Conservation (phyloP, 2,888 invertebrate genomes). For the Sminthurinus aureus region DNA sequence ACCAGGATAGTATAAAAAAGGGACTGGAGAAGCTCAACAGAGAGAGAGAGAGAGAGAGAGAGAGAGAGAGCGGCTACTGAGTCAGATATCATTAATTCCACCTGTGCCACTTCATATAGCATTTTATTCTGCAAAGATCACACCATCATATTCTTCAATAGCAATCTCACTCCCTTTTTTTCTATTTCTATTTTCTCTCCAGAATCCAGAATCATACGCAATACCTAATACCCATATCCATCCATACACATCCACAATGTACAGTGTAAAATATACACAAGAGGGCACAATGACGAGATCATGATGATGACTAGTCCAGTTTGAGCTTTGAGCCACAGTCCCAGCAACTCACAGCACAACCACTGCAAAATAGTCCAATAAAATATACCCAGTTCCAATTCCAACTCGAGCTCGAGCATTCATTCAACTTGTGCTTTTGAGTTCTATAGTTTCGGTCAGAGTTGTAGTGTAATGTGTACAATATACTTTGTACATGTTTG, state of each 20-base stretch:
- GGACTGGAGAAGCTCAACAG: conserved; percentile 32
- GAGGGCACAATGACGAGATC: neutral
- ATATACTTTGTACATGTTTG: too few relatives aligned
- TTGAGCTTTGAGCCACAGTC: neutral
- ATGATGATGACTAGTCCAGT: neutral
- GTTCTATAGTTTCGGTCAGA: conserved; percentile 41
- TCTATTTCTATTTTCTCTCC: conserved; percentile 6
- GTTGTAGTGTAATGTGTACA: neutral
- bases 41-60: conserved; percentile 19
- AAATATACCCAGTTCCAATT: conserved; percentile 34
- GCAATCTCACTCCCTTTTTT: conserved; percentile 31
- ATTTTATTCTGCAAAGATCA: conserved; percentile 54
- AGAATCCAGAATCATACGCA: neutral
- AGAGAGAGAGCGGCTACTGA: conserved; percentile 45
- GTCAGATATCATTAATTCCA: conserved; percentile 60
- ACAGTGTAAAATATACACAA: neutral
- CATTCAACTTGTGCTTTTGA: neutral
- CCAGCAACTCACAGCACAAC: neutral
- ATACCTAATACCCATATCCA: conserved; percentile 4
- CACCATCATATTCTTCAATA: conserved; percentile 52
- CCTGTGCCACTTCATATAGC: conserved; percentile 56
- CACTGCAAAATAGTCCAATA: conserved; percentile 35
- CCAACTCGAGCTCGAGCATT: conserved; percentile 1
- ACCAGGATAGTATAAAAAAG: conserved; percentile 45
- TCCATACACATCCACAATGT: neutral